Evolutionary conservation across 2,888 invertebrate species (phyloP).

Genomic region (Selenia dentaria): DNA sequence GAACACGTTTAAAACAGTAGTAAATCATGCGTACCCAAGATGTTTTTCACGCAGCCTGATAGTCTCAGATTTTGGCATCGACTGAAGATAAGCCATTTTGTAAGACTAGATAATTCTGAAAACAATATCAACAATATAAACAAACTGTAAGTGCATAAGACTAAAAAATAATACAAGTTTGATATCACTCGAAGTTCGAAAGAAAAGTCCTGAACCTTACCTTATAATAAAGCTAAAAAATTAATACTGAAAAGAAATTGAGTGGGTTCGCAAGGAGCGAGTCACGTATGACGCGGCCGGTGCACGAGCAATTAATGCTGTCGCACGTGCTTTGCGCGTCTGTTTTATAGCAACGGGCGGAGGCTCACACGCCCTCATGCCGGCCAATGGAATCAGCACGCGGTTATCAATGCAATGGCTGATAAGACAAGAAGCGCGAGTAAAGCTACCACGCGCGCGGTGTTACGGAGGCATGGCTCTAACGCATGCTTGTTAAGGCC

Average conservation of each 20-base stretch:
- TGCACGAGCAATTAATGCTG: conserved; percentile 36
- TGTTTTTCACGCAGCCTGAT: conserved; percentile 91
- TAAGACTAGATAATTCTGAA: conserved; percentile 48
- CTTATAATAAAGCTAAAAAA: conserved; percentile 19
- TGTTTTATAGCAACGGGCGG: conserved; percentile 49
- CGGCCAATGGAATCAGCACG: conserved; percentile 66
- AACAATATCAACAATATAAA: too few species aligned
- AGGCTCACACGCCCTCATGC: conserved; percentile 65
- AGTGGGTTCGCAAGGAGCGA: conserved; percentile 14
- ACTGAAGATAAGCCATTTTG: conserved; percentile 86
- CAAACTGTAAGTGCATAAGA: too few species aligned
- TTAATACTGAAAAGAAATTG: conserved; percentile 30
- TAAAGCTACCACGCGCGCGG: conserved; percentile 64
- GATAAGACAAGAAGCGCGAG: conserved; percentile 49
- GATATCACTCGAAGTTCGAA: too few species aligned
- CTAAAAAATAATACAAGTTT: conserved; percentile 1
- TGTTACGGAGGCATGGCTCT: conserved; percentile 36
- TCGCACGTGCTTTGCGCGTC: conserved; percentile 21
- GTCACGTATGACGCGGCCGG: conserved; percentile 27
- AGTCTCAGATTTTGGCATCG: conserved; percentile 91
- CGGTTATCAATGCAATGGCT: conserved; percentile 49
- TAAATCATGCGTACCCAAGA: conserved; percentile 88
- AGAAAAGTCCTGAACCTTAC: too few species aligned
- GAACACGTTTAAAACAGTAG: background rate
- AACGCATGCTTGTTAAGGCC: conserved; percentile 73